Base-by-base conservation (phyloP, 2,888 invertebrate genomes). In the Harpalus rufipes region DNA sequence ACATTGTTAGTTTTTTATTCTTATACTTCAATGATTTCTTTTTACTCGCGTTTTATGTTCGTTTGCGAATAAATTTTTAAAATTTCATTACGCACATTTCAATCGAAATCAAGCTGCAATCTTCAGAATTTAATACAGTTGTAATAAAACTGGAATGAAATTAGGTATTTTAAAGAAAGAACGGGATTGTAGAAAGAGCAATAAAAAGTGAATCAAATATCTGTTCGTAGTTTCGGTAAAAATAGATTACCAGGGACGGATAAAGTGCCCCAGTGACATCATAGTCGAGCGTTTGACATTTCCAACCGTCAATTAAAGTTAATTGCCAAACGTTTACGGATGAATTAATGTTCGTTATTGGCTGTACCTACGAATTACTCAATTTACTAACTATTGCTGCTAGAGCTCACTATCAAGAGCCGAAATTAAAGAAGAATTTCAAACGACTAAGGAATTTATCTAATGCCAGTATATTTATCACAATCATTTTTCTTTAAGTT, bases 231-330 rank as follows among this genome's bases (percentile, higher is more conserved):
- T 74, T 74, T 18, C 44, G 21, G 51, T 51, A 51, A 74, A 74
- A 74, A 74, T 68, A 74, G 74, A 74, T 74, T 74, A 74, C n/a
- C 51, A 41, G 25, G 12, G 39, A 21, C 18, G 51, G 74, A 80
- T 59, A 59, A 61, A 58, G 32, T 59, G 18, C 21, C 32, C 21
- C 58, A 58, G 41, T 81, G 63, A 18, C 72, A 72, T 44, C 44
- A 21, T 39, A 80, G 14, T 16, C 25, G 68, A 51, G 44, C 51
- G 68, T 68, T 81, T 81, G 81, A 81, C 81, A 81, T 81, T 81
- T 80, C 39, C 63, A 68, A 81, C 68, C 68, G 81, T 81, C 65
- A 81, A 81, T 81, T 81, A 81, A 81, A 81, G 51, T 81, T 68
- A 81, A 81, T 81, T 81, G 68, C 68, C 44, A 51, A 81, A 68